Conservation (phyloP, 2,113 vertebrate genomes). For the Grus americana region DNA sequence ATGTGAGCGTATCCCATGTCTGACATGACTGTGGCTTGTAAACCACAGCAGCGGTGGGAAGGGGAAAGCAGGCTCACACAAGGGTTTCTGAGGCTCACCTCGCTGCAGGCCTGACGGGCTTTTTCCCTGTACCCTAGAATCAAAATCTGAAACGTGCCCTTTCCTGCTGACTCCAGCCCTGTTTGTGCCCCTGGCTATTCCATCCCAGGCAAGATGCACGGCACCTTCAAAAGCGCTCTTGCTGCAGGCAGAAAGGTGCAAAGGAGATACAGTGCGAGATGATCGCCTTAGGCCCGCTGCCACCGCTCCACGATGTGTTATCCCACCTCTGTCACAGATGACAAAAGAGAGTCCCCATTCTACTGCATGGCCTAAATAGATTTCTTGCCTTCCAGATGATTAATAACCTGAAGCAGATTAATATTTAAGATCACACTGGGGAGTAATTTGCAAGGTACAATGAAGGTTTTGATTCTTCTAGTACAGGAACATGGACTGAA, state of each 20-base stretch:
- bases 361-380: neutral
- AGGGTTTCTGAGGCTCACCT: neutral
- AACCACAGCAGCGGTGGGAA: neutral
- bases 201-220: neutral
- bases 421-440: slow-evolving; percentile 26
- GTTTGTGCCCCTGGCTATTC: neutral
- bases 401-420: slow-evolving; percentile 17
- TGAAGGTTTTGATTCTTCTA: neutral
- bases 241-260: neutral
- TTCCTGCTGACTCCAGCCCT: neutral
- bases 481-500: neutral
- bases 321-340: neutral
- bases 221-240: rapidly evolving
- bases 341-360: neutral
- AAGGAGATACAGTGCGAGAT: rapidly evolving
- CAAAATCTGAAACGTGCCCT: neutral
- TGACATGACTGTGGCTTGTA: neutral
- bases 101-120: neutral
- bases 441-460: neutral
- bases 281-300: neutral
- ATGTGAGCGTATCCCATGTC: neutral
- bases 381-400: slow-evolving; percentile 6
- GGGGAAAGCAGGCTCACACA: neutral
- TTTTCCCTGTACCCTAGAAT: neutral
- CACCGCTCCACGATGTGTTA: neutral